Base-by-base conservation (phyloP, 2,888 invertebrate species). In the Agrilus mali region DNA sequence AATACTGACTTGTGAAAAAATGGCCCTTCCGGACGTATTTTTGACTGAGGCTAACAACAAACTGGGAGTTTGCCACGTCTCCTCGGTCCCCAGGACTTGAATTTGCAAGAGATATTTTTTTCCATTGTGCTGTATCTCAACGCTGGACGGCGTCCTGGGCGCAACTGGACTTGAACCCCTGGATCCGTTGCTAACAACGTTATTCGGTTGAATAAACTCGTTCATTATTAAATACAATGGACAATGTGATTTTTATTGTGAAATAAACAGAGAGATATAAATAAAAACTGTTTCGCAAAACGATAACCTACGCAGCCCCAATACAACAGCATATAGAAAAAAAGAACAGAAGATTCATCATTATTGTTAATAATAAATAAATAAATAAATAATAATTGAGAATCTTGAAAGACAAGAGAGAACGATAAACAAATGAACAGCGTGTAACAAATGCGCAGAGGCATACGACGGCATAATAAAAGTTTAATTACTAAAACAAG, bases 31-130 rank as follows among this genome's bases (percentile, higher is more conserved):
- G 13, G 73, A 75, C 39, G 76, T 77, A 22, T 73, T 74, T 17
- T 74, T 69, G 34, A 72, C 70, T 1, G 74, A 73, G 2, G 87
- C 87, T 53, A 86, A 70, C 44, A 88, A 67, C 43, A 88, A 69
- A 47, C 86, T 86, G 1, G 88, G 88, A 0, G 87, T 87, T 43
- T 87, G 82, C 87, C 88, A 88, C 0, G 86, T 88, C 62, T 88
- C 87, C 57, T 88, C 88, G 0, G 82, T 81, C 1, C 86, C 87
- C 45, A 88, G 66, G 22, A 87, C 80, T 58, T 83, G 77, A 7
- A 88, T 82, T 54, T 83, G 78, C 48, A 88, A 66, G 51, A 78
- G 78, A 59, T 86, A 82, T 2, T 72, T 72, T 46, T 75, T 74
- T 40, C 80, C 80, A 44, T 58, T 60, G 43, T 66, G 65, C 44